Evolutionary conservation across 2,797 vertebrate species (phyloP).

Genomic region (Meriones psammophilus): DNA sequence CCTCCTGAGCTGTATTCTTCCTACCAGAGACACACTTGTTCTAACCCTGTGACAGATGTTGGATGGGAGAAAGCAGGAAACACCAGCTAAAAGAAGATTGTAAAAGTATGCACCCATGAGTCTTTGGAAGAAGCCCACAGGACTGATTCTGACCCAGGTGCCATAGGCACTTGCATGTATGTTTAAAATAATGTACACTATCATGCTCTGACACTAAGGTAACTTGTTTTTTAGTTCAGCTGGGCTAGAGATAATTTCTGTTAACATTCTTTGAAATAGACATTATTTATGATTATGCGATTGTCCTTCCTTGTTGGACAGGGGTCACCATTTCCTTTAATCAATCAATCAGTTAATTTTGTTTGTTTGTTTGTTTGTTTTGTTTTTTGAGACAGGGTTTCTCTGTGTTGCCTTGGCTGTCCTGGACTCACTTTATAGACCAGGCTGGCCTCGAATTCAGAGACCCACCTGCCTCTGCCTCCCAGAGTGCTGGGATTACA

Average conservation of each 20-base stretch:
- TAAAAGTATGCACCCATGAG: not conserved
- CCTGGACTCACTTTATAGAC: not conserved
- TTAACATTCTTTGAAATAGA: not conserved
- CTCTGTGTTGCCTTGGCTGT: not conserved
- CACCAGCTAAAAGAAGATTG: not conserved
- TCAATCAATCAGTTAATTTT: not conserved
- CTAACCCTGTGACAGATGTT: not conserved
- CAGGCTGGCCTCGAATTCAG: not conserved
- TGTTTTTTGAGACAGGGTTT: too few relatives aligned
- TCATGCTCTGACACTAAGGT: not conserved
- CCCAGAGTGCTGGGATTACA: not conserved
- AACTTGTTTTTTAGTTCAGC: not conserved
- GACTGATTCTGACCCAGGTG: not conserved
- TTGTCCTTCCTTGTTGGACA: not conserved
- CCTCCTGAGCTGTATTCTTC: not conserved
- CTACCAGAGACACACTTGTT: not conserved
- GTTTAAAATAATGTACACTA: not conserved
- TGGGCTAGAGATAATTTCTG: slow-evolving; percentile 2
- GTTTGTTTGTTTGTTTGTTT: not conserved
- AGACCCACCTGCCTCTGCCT: not conserved
- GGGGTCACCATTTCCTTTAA: not conserved
- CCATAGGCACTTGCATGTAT: not conserved
- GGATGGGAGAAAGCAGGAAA: not conserved
- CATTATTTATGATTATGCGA: not conserved
- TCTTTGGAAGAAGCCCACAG: not conserved